Percentiles rank a stretch among this genome's conserved stretches.
Conservation (phyloP, 2,113 vertebrate genomes). For the Cyprinodon brontotheroides region DNA sequence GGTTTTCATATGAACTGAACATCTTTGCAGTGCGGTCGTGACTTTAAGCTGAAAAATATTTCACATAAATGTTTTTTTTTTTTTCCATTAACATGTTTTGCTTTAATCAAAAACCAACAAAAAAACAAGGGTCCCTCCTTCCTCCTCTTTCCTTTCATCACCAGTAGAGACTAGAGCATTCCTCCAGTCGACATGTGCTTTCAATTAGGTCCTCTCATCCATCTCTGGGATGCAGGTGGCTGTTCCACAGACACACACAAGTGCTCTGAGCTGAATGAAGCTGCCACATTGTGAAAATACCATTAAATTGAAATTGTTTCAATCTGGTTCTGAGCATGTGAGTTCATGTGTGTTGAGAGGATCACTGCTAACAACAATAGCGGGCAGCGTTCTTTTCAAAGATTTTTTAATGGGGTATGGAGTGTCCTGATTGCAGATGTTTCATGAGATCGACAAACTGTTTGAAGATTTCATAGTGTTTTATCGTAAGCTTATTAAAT, state of each 20-base stretch:
- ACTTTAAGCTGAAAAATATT: constrained; percentile 14
- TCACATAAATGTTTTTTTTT: constrained; percentile 47
- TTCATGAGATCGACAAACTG: neutral
- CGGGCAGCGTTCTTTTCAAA: constrained; percentile 13
- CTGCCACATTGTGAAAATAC: constrained; percentile 72
- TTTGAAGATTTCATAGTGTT: neutral
- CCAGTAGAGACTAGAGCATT: constrained; percentile 60
- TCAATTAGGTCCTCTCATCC: constrained; percentile 63
- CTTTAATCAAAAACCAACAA: constrained; percentile 9
- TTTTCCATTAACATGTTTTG: constrained; percentile 32
- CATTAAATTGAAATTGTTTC: constrained; percentile 72
- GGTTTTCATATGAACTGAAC: neutral
- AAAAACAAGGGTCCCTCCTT: neutral
- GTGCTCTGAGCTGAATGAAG: constrained; percentile 37
- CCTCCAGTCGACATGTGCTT: constrained; percentile 53
- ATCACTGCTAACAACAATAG: constrained; percentile 39
- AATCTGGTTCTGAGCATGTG: constrained; percentile 47
- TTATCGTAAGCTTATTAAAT: neutral
- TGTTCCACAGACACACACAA: constrained; percentile 41
- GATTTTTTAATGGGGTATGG: constrained; percentile 17
- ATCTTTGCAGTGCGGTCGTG: constrained; percentile 19
- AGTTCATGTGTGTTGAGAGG: constrained; percentile 33
- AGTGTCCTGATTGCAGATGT: constrained; percentile 1
- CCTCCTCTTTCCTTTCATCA: constrained; percentile 40
- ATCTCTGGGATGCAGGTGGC: constrained; percentile 70